Conservation (phyloP, 2,888 invertebrate species). For the Lycia hirtaria region DNA sequence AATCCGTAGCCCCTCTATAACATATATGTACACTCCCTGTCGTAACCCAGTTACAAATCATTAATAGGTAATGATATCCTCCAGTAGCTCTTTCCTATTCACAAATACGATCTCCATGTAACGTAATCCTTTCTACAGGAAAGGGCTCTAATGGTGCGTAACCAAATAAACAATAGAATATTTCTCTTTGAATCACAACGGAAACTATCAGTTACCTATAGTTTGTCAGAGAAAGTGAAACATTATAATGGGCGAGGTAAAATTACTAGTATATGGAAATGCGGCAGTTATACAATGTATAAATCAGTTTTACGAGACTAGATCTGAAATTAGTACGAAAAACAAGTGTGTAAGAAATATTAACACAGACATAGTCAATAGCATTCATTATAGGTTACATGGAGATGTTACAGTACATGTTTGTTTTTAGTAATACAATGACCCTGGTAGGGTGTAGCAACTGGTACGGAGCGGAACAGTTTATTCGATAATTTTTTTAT, state of each 20-base stretch:
- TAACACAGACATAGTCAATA: not conserved
- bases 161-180: constrained; percentile 28
- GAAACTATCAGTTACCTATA: constrained; percentile 23
- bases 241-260: constrained; percentile 8
- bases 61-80: constrained; percentile 11
- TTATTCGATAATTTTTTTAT: too few species aligned
- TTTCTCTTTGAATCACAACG: constrained; percentile 6
- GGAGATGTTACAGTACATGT: too few species aligned
- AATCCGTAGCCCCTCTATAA: not conserved
- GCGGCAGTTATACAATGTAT: constrained; percentile 11
- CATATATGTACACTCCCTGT: not conserved
- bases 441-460: too few species aligned
- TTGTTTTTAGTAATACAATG: too few species aligned
- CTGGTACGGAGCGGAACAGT: too few species aligned
- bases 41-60: constrained; percentile 5
- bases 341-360: constrained; percentile 7
- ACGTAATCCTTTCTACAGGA: constrained; percentile 27
- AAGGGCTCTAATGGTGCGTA: constrained; percentile 28
- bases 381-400: not conserved
- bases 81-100: constrained; percentile 1
- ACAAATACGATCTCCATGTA: constrained; percentile 16
- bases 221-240: constrained; percentile 7
- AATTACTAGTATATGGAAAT: constrained; percentile 20
- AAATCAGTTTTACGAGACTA: constrained; percentile 20
- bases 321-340: constrained; percentile 9